Evolutionary conservation across 2,113 vertebrate genomes (phyloP).

Genomic region (Psettodes erumei): DNA sequence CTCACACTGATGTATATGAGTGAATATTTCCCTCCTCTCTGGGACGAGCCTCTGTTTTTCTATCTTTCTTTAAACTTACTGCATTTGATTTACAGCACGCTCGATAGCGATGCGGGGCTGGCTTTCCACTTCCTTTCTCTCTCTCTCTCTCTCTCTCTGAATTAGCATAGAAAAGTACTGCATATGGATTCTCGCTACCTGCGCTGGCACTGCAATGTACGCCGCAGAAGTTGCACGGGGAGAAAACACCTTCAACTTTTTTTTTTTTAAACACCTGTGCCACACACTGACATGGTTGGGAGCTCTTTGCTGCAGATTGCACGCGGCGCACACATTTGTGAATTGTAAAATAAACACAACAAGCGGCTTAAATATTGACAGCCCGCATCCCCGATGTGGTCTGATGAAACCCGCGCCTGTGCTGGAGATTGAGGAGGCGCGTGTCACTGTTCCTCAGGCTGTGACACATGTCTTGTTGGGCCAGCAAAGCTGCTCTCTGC

Average conservation of each 20-base stretch:
- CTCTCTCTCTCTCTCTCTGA: background rate
- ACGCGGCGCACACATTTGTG: conserved; percentile 24
- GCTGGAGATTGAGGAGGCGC: conserved; percentile 53
- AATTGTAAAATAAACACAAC: conserved; percentile 55
- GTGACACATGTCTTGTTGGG: conserved; percentile 78
- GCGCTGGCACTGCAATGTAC: background rate
- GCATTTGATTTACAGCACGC: conserved; percentile 50
- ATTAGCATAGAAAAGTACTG: conserved; percentile 53
- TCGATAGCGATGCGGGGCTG: conserved; percentile 27
- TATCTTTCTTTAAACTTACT: conserved; percentile 48
- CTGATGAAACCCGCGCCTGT: conserved; percentile 52
- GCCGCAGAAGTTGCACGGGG: background rate
- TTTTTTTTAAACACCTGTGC: conserved; percentile 40
- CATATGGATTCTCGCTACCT: conserved; percentile 37
- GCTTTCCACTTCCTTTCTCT: conserved; percentile 11
- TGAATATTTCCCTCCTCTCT: conserved; percentile 33
- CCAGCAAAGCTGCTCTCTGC: conserved; percentile 41
- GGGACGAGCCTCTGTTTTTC: conserved; percentile 30
- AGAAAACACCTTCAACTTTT: conserved; percentile 47
- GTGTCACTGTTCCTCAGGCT: conserved; percentile 59
- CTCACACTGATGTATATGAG: conserved; percentile 46
- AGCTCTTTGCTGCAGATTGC: conserved; percentile 22
- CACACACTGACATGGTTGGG: conserved; percentile 26
- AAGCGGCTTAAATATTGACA: conserved; percentile 55
- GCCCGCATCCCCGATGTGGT: conserved; percentile 39